Evolutionary conservation across 2,888 invertebrate species (phyloP).

Genomic region (Lepetodrilus schrolli): DNA sequence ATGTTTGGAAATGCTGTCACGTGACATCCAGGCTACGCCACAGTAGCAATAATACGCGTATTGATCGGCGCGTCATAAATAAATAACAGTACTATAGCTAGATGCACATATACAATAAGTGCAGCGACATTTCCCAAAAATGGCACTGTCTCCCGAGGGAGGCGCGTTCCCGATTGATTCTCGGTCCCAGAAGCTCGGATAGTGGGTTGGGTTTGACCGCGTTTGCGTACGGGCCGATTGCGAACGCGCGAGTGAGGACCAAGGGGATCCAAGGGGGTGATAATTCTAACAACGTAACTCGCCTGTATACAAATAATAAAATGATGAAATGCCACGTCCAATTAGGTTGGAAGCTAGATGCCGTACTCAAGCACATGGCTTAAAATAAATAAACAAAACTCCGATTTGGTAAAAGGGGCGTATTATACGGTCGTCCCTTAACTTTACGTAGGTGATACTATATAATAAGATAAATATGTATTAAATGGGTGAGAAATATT

Average conservation of each 20-base stretch:
- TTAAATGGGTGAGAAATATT: too few species aligned
- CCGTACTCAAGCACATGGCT: too few species aligned
- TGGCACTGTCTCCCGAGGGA: constrained; percentile 7
- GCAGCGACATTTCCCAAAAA: constrained; percentile 18
- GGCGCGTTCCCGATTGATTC: background rate
- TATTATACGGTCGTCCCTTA: too few species aligned
- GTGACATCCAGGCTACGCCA: background rate
- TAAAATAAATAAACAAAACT: too few species aligned
- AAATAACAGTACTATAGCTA: constrained; percentile 9
- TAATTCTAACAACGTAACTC: background rate
- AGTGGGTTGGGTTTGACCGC: background rate
- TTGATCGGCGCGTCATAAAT: constrained; percentile 16
- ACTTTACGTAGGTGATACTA: too few species aligned
- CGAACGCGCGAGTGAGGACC: background rate
- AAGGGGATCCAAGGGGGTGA: background rate
- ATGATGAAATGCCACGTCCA: constrained; percentile 20
- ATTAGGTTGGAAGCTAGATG: background rate
- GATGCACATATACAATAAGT: constrained; percentile 23
- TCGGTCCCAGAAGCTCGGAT: background rate
- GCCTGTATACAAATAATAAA: constrained; percentile 24
- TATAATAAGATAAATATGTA: too few species aligned
- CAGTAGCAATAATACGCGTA: constrained; percentile 7
- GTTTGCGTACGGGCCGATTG: background rate
- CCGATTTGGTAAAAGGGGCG: too few species aligned
- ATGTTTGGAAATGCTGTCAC: background rate